Evolutionary conservation across 1,140 invertebrate genomes (phyloP), one percentile per base, ranked within the genome.

Genomic region (Argopecten irradians): DNA sequence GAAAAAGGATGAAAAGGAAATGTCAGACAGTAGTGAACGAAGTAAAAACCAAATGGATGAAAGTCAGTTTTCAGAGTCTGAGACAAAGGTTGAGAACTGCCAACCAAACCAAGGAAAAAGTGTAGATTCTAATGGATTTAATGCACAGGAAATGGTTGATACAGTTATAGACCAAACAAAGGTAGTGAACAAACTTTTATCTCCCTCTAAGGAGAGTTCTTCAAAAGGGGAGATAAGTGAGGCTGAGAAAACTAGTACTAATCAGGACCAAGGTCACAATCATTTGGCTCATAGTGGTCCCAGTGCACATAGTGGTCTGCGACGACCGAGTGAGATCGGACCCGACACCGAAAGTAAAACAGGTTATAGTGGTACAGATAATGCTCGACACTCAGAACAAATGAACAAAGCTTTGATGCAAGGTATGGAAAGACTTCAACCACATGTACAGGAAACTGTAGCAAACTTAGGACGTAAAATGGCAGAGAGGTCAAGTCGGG

Each of bases 1-100:
- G 14, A 90, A 88, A 34, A 91, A 85, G 33, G 89, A 92, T 32
- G 91, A 92, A 55, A 55, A 55, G 22, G 43, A 19, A 19, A 13
- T 19, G 3, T 55, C 16, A 55, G 43, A 55, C 22, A 22, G 14
- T 55, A 55, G 16, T 19, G 43, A 55, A 55, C 43, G 43, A 55
- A 3, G 14, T 19, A 55, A 55, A 55, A 55, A 55, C 43, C 43
- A 55, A 19, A 2, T 55, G 43, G 43, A 55, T 19, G 43, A 55
- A 55, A 19, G 43, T 55, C 43, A 55, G 16, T 22, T 22, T 55
- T 19, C 43, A 11, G 43, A 11, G 22, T 55, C 16, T 13, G 43
- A 2, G 43, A 11, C 43, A 55, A 55, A 19, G 43, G 43, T 55
- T 55, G 43, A 55, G 16, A 19, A 19, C 3, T 19, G 43, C 16